Evolutionary conservation across 1,140 invertebrate species (phyloP), one percentile per base, ranked within the genome.

Genomic region (Atta cephalotes): DNA sequence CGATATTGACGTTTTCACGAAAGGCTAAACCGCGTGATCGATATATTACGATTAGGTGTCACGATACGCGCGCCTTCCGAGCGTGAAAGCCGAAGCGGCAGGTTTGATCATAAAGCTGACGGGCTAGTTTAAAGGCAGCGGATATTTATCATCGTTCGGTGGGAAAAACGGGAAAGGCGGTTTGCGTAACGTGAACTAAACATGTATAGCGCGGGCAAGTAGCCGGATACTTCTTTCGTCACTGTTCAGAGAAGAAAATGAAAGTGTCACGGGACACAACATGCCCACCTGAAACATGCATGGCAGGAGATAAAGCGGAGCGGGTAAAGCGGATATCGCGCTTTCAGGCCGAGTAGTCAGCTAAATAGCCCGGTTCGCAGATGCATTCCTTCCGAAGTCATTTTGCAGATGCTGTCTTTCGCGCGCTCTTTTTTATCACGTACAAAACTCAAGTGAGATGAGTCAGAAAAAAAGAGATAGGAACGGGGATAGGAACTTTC

Each of bases 1-100:
- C 65, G 81, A 90, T 90, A 90, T 90, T 90, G 89, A 90, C 86
- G 77, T 88, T 90, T 90, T 85, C 86, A 78, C 77, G 89, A 90
- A 90, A 90, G 89, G 89, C 89, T 88, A 88, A 90, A 90, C 89
- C 89, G 63, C 89, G 65, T 79, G 70, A 56, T 90, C 89, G 81
- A 90, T 90, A 87, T 88, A 90, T 90, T 90, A 90, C 89, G 88
- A 88, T 90, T 90, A 90, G 80, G 76, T 85, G 71, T 80, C 60
- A 79, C 78, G 60, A 12, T 58, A 63, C 31, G 21, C 25, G 66
- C 56, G 72, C 78, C 78, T 79, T 72, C 72, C 72, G 35, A 76
- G 60, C 56, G 79, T 85, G 74, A 79, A 87, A 89, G 70, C 77
- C 70, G 72, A 45, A 78, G 62, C 56, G 65, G 70, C 71, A 28